Percentiles rank a stretch among this genome's conserved stretches.
These are phyloP conservation scores for Thelaira solivaga DNA, from an alignment of 2,888 invertebrate genomes.

Conservation along the genomic window DNA sequence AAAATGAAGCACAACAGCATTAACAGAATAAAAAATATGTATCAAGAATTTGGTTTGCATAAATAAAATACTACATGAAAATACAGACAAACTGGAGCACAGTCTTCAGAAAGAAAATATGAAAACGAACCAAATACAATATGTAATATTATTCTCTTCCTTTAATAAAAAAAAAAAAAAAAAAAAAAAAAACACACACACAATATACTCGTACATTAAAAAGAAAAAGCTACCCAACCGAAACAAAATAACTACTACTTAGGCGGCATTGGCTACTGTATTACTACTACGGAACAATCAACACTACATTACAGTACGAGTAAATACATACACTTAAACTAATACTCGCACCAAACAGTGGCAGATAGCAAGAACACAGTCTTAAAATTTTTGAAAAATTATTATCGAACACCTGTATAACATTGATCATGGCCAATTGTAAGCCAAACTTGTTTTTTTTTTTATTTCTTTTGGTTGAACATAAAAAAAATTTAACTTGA, in stretches of 20 bases:
- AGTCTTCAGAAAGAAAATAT: slow-evolving; percentile 35
- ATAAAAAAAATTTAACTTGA: slow-evolving; percentile 37
- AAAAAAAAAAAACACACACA: neutral
- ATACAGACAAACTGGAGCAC: slow-evolving; percentile 64
- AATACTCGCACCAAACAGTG: neutral
- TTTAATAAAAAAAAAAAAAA: neutral
- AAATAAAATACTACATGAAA: slow-evolving; percentile 60
- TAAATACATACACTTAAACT: too few relatives aligned
- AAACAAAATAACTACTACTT: slow-evolving; percentile 51
- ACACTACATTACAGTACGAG: too few relatives aligned
- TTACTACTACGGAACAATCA: slow-evolving; percentile 21
- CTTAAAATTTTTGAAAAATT: slow-evolving; percentile 64
- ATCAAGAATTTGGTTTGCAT: slow-evolving; percentile 59
- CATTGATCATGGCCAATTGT: slow-evolving; percentile 60
- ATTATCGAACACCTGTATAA: slow-evolving; percentile 67
- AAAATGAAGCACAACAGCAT: neutral
- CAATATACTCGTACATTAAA: too few relatives aligned
- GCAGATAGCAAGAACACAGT: neutral
- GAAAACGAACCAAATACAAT: slow-evolving; percentile 8
- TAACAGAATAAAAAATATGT: slow-evolving; percentile 2
- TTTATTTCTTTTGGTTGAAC: neutral
- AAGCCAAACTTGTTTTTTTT: slow-evolving; percentile 1
- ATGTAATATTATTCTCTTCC: slow-evolving; percentile 59
- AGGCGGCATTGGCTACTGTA: slow-evolving; percentile 60
- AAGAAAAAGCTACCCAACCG: slow-evolving; percentile 2